Conservation (phyloP, 2,888 invertebrate genomes). For the Drosophila longiperda region DNA sequence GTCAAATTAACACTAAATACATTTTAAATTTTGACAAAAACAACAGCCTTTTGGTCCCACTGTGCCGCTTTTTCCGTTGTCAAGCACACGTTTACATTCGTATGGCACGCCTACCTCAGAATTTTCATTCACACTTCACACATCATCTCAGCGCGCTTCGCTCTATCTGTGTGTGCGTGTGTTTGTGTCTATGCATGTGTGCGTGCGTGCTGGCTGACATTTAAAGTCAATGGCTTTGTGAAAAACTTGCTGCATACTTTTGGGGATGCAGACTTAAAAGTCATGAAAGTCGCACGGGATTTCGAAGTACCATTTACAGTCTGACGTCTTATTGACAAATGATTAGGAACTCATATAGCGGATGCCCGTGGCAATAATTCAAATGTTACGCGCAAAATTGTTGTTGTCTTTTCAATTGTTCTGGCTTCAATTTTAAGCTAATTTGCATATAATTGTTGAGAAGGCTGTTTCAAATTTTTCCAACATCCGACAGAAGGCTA, state of each 20-base stretch:
- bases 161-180: neutral
- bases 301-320: slow-evolving; percentile 21
- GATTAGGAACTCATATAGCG: slow-evolving; percentile 11
- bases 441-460: slow-evolving; percentile 63
- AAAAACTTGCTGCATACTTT: slow-evolving; percentile 50
- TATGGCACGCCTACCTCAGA: slow-evolving; percentile 45
- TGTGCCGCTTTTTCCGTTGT: slow-evolving; percentile 29
- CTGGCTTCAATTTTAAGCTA: slow-evolving; percentile 16
- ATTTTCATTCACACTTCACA: slow-evolving; percentile 32
- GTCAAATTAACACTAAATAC: neutral
- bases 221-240: slow-evolving; percentile 39
- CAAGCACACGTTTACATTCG: slow-evolving; percentile 60
- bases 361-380: slow-evolving; percentile 24
- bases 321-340: slow-evolving; percentile 56
- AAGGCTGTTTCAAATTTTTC: slow-evolving; percentile 4
- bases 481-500: slow-evolving; percentile 28
- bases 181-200: neutral
- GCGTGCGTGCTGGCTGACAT: slow-evolving; percentile 16
- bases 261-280: slow-evolving; percentile 33
- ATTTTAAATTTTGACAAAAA: neutral
- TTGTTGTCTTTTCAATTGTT: slow-evolving; percentile 29
- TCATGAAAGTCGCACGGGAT: slow-evolving; percentile 17
- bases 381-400: slow-evolving; percentile 22
- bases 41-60: neutral
- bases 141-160: slow-evolving; percentile 32